These are phyloP conservation scores for Pseudochirops corinnae DNA, from an alignment of 2,797 vertebrate species.

Conservation along the genomic window DNA sequence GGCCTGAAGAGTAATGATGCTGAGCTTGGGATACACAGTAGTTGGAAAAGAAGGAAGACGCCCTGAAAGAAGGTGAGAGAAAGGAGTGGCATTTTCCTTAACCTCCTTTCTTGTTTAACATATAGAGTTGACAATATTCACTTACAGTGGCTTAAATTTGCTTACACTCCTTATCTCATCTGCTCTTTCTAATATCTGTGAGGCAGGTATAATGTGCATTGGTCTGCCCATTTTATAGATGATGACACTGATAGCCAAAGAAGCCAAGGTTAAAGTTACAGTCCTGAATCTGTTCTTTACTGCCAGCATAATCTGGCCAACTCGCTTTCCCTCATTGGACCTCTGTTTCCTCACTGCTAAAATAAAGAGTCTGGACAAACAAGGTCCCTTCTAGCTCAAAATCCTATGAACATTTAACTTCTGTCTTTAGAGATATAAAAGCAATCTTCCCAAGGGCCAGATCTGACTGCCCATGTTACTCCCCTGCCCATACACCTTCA, in stretches of 20 bases:
- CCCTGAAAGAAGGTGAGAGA: too few species aligned
- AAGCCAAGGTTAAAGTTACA: background rate
- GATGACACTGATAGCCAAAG: background rate
- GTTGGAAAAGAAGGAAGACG: background rate
- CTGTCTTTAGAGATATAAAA: background rate
- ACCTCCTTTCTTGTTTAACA: background rate
- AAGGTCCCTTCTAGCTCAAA: background rate
- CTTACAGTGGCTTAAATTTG: background rate
- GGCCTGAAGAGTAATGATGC: background rate
- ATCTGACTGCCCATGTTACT: background rate
- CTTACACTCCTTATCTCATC: background rate
- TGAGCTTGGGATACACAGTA: background rate
- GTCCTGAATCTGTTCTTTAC: background rate
- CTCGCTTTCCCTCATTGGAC: background rate
- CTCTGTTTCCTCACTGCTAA: background rate
- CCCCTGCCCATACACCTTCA: background rate
- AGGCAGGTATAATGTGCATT: background rate
- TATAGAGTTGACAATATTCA: background rate
- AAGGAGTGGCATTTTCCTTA: too few species aligned
- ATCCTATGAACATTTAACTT: background rate
- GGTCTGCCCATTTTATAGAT: background rate
- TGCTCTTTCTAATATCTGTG: background rate
- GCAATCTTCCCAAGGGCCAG: background rate
- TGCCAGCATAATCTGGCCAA: background rate
- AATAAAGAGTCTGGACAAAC: background rate